phyloP scores from a whole-genome alignment of 2,888 invertebrate species.

The Agrotis puta region DNA sequence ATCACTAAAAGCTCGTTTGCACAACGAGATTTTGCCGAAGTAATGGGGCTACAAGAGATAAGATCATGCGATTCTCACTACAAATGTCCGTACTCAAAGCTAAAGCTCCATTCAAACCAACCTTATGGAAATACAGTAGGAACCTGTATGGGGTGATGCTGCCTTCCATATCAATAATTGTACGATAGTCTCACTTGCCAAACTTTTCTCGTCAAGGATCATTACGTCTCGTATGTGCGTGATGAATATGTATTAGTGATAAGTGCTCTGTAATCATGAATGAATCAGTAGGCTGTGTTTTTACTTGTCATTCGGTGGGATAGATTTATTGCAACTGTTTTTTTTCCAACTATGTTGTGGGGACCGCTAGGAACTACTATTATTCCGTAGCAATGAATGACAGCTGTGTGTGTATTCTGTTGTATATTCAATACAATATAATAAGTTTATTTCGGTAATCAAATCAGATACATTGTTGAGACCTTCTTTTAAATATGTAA shows the following conservation, averaged over 20 bases:
- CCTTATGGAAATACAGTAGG: constrained; percentile 39
- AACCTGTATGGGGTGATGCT: constrained; percentile 18
- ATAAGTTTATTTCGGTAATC: no score
- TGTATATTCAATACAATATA: no score
- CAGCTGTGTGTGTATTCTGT: no score
- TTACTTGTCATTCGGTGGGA: constrained; percentile 1
- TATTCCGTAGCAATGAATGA: no score
- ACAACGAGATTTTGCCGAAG: constrained; percentile 29
- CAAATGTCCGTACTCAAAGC: constrained; percentile 30
- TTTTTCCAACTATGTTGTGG: no score
- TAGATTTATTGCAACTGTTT: not conserved
- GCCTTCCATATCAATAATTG: constrained; percentile 28
- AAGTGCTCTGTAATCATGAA: constrained; percentile 24
- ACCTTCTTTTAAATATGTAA: no score
- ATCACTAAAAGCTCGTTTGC: constrained; percentile 40
- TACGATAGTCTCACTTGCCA: constrained; percentile 27
- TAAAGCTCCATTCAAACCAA: constrained; percentile 36
- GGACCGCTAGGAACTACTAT: no score
- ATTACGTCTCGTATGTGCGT: constrained; percentile 24
- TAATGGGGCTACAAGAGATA: constrained; percentile 39
- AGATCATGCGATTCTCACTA: constrained; percentile 38
- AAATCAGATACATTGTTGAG: no score
- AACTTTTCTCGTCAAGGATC: constrained; percentile 42
- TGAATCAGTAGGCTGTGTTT: not conserved
- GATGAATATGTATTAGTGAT: constrained; percentile 39